A percentile compares a stretch with the other conserved stretches of the same genome.
Evolutionary conservation across 1,140 invertebrate genomes (phyloP).

Genomic region (Mamestra configurata): DNA sequence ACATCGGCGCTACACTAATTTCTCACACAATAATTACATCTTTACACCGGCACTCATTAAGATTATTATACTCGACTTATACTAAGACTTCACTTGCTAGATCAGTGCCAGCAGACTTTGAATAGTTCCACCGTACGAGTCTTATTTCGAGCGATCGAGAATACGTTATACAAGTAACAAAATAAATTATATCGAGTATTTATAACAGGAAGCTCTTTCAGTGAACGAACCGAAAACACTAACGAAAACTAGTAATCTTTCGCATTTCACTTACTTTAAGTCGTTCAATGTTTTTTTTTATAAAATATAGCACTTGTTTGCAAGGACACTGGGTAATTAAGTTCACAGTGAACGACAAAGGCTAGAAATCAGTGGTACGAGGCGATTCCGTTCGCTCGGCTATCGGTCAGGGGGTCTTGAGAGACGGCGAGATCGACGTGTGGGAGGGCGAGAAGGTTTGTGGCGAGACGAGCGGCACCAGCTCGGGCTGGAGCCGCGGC

Average conservation of each 20-base stretch:
- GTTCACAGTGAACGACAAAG: constrained; percentile 18
- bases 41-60: constrained; percentile 64
- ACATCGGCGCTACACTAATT: constrained; percentile 53
- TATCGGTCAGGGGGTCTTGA: constrained; percentile 69
- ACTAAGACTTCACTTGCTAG: constrained; percentile 30
- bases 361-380: constrained; percentile 77
- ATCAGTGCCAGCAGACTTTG: constrained; percentile 30
- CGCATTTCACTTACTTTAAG: constrained; percentile 25
- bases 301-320: constrained; percentile 22
- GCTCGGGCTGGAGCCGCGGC: constrained; percentile 83
- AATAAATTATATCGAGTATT: constrained; percentile 49
- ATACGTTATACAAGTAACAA: constrained; percentile 59
- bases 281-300: constrained; percentile 14
- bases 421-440: constrained; percentile 50
- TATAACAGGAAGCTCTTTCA: constrained; percentile 76
- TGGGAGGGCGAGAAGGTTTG: constrained; percentile 59
- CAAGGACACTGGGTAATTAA: constrained; percentile 17
- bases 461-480: constrained; percentile 78
- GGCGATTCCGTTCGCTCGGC: constrained; percentile 68
- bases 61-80: constrained; percentile 41
- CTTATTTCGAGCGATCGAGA: constrained; percentile 70
- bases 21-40: constrained; percentile 73
- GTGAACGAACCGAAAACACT: constrained; percentile 51
- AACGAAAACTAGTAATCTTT: constrained; percentile 41
- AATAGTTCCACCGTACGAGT: constrained; percentile 25